Evolutionary conservation across 2,888 invertebrate genomes (phyloP).

Genomic region (Thymelicus sylvestris): DNA sequence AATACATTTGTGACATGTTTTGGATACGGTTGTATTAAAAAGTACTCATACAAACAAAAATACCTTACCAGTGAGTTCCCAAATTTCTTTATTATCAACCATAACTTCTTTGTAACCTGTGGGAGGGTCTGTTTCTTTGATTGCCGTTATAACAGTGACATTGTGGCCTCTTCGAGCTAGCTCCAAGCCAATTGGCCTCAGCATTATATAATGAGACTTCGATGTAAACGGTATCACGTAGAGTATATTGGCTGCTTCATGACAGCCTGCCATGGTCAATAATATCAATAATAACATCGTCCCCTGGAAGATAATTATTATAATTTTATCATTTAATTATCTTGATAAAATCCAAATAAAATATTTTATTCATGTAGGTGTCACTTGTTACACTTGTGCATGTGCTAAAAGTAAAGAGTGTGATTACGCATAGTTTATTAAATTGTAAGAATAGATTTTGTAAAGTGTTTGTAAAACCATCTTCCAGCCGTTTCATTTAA

Average conservation of each 20-base stretch:
- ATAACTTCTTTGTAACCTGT: conserved; percentile 66
- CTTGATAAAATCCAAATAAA: too few species aligned
- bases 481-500: too few species aligned
- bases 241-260: conserved; percentile 70
- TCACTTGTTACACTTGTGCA: too few species aligned
- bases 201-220: conserved; percentile 74
- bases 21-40: too few species aligned
- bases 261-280: not conserved
- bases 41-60: not conserved
- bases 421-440: too few species aligned
- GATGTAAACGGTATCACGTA: conserved; percentile 75
- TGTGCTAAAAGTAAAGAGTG: too few species aligned
- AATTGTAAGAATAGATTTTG: too few species aligned
- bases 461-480: too few species aligned
- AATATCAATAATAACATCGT: conserved; percentile 3
- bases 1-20: too few species aligned
- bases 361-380: too few species aligned
- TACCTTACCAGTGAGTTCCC: conserved; percentile 66
- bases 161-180: conserved; percentile 77
- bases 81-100: conserved; percentile 64
- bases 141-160: conserved; percentile 74
- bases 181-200: conserved; percentile 72
- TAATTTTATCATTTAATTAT: too few species aligned
- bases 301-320: not conserved
- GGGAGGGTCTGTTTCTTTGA: conserved; percentile 58